These are phyloP conservation scores for Hiodon tergisus DNA, from an alignment of 2,113 vertebrate genomes.

Conservation along the genomic window DNA sequence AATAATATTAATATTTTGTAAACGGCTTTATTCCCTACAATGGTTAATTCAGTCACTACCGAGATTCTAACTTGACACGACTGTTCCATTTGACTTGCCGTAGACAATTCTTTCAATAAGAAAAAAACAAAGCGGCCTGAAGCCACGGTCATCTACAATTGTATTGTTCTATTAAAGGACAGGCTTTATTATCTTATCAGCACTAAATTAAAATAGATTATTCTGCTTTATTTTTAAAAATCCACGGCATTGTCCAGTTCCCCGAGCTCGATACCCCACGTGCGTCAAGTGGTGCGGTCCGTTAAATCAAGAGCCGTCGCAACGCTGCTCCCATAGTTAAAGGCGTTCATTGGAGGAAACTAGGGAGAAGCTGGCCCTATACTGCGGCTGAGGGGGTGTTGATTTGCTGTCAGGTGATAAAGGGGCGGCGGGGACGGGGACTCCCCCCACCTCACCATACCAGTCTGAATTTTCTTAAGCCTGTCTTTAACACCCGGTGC, in stretches of 20 bases:
- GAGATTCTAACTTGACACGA: not conserved
- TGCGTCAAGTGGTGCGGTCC: conserved; percentile 35
- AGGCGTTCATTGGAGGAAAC: conserved; percentile 23
- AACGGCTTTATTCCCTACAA: no score
- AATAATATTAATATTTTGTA: no score
- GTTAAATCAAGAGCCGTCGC: conserved; percentile 11
- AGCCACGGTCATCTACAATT: not conserved
- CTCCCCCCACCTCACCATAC: no score
- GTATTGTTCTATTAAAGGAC: not conserved
- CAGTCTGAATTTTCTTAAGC: not conserved
- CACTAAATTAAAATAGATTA: not conserved
- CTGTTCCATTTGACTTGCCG: conserved; percentile 9
- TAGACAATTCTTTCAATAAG: not conserved
- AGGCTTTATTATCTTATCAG: not conserved
- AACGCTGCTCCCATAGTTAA: conserved; percentile 36
- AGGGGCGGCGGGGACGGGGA: conserved; percentile 3
- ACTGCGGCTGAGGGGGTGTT: conserved; percentile 17
- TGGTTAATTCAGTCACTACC: not conserved
- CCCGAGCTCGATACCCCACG: conserved; percentile 22
- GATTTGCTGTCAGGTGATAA: conserved; percentile 14
- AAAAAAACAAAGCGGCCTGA: not conserved
- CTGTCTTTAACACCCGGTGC: not conserved
- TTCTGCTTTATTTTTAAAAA: not conserved
- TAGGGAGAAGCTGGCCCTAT: conserved; percentile 1
- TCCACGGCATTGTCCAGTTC: not conserved